phyloP scores from a whole-genome alignment of 1,140 invertebrate species.

The Carposina sasakii region DNA sequence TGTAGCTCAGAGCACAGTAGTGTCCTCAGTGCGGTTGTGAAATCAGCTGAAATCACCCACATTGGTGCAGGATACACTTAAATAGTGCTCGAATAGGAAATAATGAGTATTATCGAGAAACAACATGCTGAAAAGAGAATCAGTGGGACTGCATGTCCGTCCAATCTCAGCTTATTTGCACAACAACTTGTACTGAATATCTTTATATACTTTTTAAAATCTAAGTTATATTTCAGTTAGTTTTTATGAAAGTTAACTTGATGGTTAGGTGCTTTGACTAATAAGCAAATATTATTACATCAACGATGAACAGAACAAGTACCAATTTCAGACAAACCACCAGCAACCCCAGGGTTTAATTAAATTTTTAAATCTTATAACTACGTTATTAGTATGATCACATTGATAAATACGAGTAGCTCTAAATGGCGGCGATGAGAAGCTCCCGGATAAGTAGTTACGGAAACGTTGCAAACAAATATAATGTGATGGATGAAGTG shows the following conservation, averaged over 20 bases:
- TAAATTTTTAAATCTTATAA: too few relatives aligned
- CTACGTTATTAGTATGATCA: too few relatives aligned
- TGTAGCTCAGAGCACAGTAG: constrained; percentile 16
- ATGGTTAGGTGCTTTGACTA: constrained; percentile 28
- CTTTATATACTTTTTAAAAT: too few relatives aligned
- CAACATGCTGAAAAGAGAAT: constrained; percentile 38
- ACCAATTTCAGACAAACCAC: constrained; percentile 27
- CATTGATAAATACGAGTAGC: constrained; percentile 29
- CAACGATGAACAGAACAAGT: too few relatives aligned
- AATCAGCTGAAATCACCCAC: constrained; percentile 59
- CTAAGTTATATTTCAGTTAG: constrained; percentile 3
- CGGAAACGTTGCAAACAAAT: too few relatives aligned
- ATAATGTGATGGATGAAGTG: constrained; percentile 24
- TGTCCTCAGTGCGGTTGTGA: constrained; percentile 50
- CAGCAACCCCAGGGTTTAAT: constrained; percentile 16
- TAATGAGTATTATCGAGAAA: constrained; percentile 20
- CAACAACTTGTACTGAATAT: constrained; percentile 32
- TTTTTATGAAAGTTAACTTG: constrained; percentile 3
- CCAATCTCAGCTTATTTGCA: constrained; percentile 66
- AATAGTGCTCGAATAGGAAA: background rate
- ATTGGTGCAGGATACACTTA: constrained; percentile 25
- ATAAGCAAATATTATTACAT: too few relatives aligned
- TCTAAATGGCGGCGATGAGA: constrained; percentile 39
- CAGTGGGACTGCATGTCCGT: constrained; percentile 50
- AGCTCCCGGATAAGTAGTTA: constrained; percentile 24